phyloP scores from a whole-genome alignment of 2,888 invertebrate species.

The Stenurella melanura region DNA sequence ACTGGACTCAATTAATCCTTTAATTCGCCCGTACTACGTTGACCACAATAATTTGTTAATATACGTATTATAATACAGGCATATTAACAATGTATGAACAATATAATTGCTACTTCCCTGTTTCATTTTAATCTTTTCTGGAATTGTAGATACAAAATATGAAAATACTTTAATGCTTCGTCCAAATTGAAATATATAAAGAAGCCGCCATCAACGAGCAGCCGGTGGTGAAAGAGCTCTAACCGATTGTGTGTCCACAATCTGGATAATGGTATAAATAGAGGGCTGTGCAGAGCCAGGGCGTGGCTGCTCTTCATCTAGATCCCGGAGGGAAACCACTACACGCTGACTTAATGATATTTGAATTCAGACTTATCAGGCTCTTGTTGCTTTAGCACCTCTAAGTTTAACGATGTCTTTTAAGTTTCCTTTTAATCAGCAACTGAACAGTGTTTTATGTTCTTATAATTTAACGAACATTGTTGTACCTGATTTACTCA shows the following conservation, averaged over 20 bases:
- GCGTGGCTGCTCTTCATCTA: conserved; percentile 54
- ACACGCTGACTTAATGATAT: conserved; percentile 33
- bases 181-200: background rate
- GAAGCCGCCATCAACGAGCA: background rate
- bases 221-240: conserved; percentile 8
- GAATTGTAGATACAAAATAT: background rate
- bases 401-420: background rate
- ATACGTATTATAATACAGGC: too few species aligned
- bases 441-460: too few species aligned
- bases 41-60: too few species aligned
- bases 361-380: conserved; percentile 15
- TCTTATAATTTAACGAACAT: too few species aligned
- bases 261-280: conserved; percentile 40
- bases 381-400: background rate
- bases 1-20: too few species aligned
- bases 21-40: too few species aligned
- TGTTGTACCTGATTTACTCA: too few species aligned
- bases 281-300: conserved; percentile 52
- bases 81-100: too few species aligned
- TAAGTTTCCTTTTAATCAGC: background rate
- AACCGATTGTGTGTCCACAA: conserved; percentile 30
- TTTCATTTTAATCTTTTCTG: background rate
- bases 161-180: background rate
- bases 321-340: conserved; percentile 35
- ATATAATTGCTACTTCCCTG: too few species aligned